Base-by-base conservation (phyloP, 2,113 vertebrate genomes). In the Labrus mixtus region DNA sequence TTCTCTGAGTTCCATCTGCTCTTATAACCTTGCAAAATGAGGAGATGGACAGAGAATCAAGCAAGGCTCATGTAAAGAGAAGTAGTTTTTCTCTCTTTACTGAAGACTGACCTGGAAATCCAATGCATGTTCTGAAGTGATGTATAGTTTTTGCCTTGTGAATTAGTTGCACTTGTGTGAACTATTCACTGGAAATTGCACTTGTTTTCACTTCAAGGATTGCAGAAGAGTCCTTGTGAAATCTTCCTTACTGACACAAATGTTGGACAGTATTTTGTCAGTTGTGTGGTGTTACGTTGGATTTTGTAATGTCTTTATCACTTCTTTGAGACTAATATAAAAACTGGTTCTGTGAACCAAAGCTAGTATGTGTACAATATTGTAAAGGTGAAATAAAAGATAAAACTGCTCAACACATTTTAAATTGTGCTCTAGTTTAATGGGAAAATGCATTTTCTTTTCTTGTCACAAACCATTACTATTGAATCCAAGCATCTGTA, bases 271-370 rank as follows among this genome's bases (percentile, higher is more conserved):
- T 87, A 83, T 82, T 71, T 78, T 82, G 55, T 77, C 58, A 63
- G 67, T 77, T 81, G 41, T 84, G 81, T 83, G 77, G 59, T 77
- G 67, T 64, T 64, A 36, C 45, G 61, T 78, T 71, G 54, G 63
- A 73, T 90, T 92, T 91, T 90, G 63, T 91, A 84, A 78, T 17
- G 68, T 86, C 64, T 83, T 79, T 69, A 86, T 73, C 81, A 91
- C 84, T 74, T 86, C 73, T 86, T 82, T 84, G 56, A 85, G 71
- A 89, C 79, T 76, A 80, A 89, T 77, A 77, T 80, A 48, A 82
- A 82, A 84, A 81, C 85, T 93, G 94, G 94, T 95, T 95, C 94
- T 92, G 92, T 95, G 93, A 95, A 95, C 91, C 93, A 87, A 88
- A 81, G 36, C 71, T 82, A 83, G 53, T 86, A 72, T 76, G 87